Base-by-base conservation (phyloP, 92 coral and sea anemone species). In the Nematostella vectensis region DNA sequence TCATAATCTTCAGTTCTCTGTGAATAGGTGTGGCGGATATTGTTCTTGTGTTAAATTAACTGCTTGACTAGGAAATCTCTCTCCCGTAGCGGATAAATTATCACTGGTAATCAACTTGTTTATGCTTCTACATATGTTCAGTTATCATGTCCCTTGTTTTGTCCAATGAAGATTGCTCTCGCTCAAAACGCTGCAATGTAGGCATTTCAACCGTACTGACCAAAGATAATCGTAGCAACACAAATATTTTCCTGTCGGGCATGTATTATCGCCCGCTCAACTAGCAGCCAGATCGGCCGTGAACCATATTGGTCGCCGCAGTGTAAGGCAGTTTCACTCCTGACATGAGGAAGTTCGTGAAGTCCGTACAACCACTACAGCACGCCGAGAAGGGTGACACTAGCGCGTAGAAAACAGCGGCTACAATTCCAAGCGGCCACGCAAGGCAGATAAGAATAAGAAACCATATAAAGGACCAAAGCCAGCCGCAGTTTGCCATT, bases 331-430 rank as follows among this genome's bases (percentile, higher is more conserved):
- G 25, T 63, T 89, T 83, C 11, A 85, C 85, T 19, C 95, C 97
- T 17, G 55, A 62, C 87, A 81, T 78, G 12, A 86, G 73, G 49
- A 86, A 86, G 71, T 86, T 72, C 21, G 82, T 66, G 26, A 91
- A 71, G 52, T 88, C 97, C 33, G 77, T 60, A 75, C 93, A 91
- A 10, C 84, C 88, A 29, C 20, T 71, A 60, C 96, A 91, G 59
- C 97, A 89, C 6, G 97, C 97, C 12, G 95, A 78, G 31, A 89
- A 89, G 22, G 97, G 97, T 31, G 97, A 85, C 53, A 89, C 74
- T 36, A 85, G 42, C 48, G 95, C 97, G 64, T 89, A 89, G 53
- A 89, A 53, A 20, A 91, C 89, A 3, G 96, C 98, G 21, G 96
- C 98, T 19, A 81, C 49, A 47, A 86, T 82, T 1, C 96, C 98